Base-by-base conservation (phyloP, 2,888 invertebrate species). In the Diarsia brunnea region DNA sequence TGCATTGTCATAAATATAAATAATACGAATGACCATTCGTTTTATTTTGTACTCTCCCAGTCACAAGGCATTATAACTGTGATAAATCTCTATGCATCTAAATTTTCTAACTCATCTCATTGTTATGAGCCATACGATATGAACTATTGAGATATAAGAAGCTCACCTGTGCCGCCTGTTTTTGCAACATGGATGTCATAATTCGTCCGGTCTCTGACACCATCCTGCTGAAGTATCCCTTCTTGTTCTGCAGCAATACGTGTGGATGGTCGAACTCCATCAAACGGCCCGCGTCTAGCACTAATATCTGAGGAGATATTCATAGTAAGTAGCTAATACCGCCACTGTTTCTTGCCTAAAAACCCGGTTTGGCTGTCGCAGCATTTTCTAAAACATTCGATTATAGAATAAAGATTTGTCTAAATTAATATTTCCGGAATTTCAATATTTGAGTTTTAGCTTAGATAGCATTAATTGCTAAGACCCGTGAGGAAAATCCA, bases 191-290 rank as follows among this genome's bases (percentile, higher is more conserved):
- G 31, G 97, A 96, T 19, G 97, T 96, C 95, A 98, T 98, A 1
- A 96, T 91, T 19, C 97, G 95, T 4, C 98, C 98, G 1, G 97
- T 97, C 90, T 98, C 97, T 2, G 97, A 93, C 5, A 98, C 97
- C 97, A 98, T 97, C 82, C 95, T 96, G 69, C 97, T 95, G 86
- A 98, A 97, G 84, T 96, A 93, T 21, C 97, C 96, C 66, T 96
- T 94, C 84, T 95, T 95, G 87, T 97, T 96, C 79, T 97, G 96
- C 51, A 98, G 91, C 51, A 98, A 90, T 55, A 96, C 84, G 88
- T 97, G 96, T 0, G 98, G 98, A 81, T 97, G 97, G 85, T 98
- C 98, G 91, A 97, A 98, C 94, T 98, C 98, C 91, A 97, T 91
- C 55, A 97, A 90, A 0, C 93, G 91, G 1, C 98, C 98, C 4